These are phyloP conservation scores for Phasia obesa DNA, from an alignment of 2,888 invertebrate species.

Conservation along the genomic window DNA sequence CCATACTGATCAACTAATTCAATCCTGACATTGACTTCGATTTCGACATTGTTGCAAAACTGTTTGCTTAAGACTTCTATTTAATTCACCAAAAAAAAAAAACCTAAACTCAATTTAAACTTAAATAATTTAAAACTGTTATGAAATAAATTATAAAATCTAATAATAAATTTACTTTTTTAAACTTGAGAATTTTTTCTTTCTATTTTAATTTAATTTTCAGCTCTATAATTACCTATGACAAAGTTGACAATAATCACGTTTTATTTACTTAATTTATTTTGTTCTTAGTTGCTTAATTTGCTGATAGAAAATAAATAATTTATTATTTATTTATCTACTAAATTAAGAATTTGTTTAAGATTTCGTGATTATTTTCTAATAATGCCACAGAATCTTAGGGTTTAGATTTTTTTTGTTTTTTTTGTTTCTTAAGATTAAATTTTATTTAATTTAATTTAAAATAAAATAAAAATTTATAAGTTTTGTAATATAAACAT, in stretches of 20 bases:
- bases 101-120: not conserved
- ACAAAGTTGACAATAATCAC: slow-evolving; percentile 58
- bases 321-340: slow-evolving; percentile 34
- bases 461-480: too few relatives aligned
- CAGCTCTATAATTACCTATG: slow-evolving; percentile 21
- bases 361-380: slow-evolving; percentile 22
- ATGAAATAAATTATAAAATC: slow-evolving; percentile 31
- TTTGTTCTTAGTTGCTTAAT: slow-evolving; percentile 19
- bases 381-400: not conserved
- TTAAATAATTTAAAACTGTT: slow-evolving; percentile 11
- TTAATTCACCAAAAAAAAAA: not conserved
- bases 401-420: not conserved
- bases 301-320: slow-evolving; percentile 24
- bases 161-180: slow-evolving; percentile 6
- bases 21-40: slow-evolving; percentile 30
- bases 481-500: not conserved
- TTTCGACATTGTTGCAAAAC: not conserved
- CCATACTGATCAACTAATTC: too few relatives aligned
- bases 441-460: not conserved
- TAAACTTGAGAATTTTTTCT: slow-evolving; percentile 9
- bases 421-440: slow-evolving; percentile 3
- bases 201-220: not conserved
- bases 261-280: slow-evolving; percentile 37
- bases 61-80: too few relatives aligned
- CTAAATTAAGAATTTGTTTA: slow-evolving; percentile 22